Base-by-base conservation (phyloP, 2,888 invertebrate species). In the Volucella bombylans region DNA sequence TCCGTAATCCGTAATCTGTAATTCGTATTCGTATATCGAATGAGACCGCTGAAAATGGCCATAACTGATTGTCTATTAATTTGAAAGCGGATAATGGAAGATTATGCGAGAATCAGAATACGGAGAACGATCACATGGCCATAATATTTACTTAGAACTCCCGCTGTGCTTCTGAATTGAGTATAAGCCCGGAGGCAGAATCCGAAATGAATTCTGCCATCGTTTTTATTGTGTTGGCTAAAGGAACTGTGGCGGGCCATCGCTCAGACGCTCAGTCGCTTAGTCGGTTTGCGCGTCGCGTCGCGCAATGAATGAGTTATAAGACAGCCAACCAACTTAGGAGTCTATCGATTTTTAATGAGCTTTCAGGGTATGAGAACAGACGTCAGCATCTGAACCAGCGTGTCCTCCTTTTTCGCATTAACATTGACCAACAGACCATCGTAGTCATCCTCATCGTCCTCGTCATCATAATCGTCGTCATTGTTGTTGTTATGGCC, bases 81-180 rank as follows among this genome's bases (percentile, higher is more conserved):
- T 86, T 82, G 86, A 78, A 82, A 65, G 55, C 77, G 68, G 86
- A 82, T 82, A 82, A 82, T 86, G 82, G 86, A 86, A 78, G 86
- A 82, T 82, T 87, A 82, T 81, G 82, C 86, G 86, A 81, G 76
- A 87, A 31, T 31, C 31, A 31, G 31, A 31, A 86, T 80, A 69
- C 86, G 87, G 89, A 87, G 88, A 88, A 88, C 89, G 89, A 90
- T 90, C 89, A 89, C 88, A 87, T 87, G 87, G 88, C 88, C 86
- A 88, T 88, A 88, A 89, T 91, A 91, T 91, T 90, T 91, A 91
- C 91, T 91, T 91, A 91, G 91, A 91, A 94, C 94, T 93, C 94
- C 94, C 93, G 94, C 94, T 94, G 94, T 93, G 94, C 94, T 94
- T 93, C 94, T 94, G 94, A 94, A 94, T 94, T 94, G 94, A 94